Percentiles rank a stretch among this genome's conserved stretches.
Evolutionary conservation across 2,888 invertebrate species (phyloP).

Genomic region (Shargacucullia verbasci): DNA sequence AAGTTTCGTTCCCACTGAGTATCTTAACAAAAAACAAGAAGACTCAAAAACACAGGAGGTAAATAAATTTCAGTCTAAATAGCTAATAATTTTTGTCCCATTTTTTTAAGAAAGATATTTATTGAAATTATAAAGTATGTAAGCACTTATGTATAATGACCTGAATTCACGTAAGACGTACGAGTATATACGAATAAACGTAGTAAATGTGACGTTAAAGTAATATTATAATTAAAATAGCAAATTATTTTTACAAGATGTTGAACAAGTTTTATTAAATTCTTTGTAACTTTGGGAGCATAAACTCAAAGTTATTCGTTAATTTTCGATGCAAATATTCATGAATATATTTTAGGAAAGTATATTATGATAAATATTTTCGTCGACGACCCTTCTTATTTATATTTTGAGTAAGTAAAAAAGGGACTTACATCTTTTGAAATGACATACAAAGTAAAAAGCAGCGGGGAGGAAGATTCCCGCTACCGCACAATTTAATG

Average conservation of each 20-base stretch:
- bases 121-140: too few relatives aligned
- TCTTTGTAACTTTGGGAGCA: constrained; percentile 58
- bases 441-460: constrained; percentile 58
- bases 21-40: constrained; percentile 56
- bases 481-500: constrained; percentile 59
- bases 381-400: constrained; percentile 52
- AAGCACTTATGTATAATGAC: too few relatives aligned
- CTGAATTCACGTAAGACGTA: too few relatives aligned
- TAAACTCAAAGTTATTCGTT: constrained; percentile 57
- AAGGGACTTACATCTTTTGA: too few relatives aligned
- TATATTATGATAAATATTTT: constrained; percentile 67
- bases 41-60: constrained; percentile 65
- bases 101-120: too few relatives aligned
- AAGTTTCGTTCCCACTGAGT: constrained; percentile 52
- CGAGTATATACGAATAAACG: too few relatives aligned
- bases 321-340: constrained; percentile 69
- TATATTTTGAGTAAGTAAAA: constrained; percentile 53
- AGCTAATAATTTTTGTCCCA: too few relatives aligned
- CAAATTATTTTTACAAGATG: constrained; percentile 50
- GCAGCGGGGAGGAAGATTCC: constrained; percentile 37
- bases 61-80: too few relatives aligned
- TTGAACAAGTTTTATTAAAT: constrained; percentile 66
- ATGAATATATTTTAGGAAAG: constrained; percentile 60
- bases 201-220: constrained; percentile 9
- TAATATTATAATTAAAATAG: constrained; percentile 21